phyloP scores from a whole-genome alignment of 2,113 vertebrate species.

The Felis chaus region DNA sequence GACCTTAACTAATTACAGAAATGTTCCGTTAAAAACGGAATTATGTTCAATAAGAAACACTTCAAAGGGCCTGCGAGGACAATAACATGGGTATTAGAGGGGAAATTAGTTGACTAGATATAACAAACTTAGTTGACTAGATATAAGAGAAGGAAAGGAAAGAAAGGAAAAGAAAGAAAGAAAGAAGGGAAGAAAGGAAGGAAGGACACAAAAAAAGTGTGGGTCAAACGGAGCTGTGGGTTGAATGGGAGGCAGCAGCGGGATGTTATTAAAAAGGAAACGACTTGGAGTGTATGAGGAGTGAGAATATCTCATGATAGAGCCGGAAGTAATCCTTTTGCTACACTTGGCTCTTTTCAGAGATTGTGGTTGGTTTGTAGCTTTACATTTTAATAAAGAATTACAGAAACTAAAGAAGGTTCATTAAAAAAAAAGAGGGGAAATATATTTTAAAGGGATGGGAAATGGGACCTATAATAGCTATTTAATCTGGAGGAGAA shows the following conservation, averaged over 20 bases:
- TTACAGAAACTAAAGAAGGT: slow-evolving; percentile 59
- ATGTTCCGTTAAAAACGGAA: slow-evolving; percentile 34
- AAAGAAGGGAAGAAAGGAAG: not conserved
- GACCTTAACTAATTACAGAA: slow-evolving; percentile 53
- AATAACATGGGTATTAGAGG: not conserved
- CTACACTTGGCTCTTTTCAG: slow-evolving; percentile 58
- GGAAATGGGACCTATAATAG: slow-evolving; percentile 63
- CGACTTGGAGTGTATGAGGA: not conserved
- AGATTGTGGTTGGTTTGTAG: slow-evolving; percentile 47
- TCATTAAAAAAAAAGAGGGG: slow-evolving; percentile 50
- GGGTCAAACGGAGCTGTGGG: slow-evolving; percentile 39
- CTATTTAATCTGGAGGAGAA: slow-evolving; percentile 72
- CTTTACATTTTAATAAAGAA: slow-evolving; percentile 71
- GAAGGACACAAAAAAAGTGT: not conserved
- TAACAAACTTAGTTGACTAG: slow-evolving; percentile 28
- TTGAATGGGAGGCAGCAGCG: slow-evolving; percentile 34
- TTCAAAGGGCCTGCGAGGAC: not conserved
- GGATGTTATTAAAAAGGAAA: slow-evolving; percentile 58
- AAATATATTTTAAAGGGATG: slow-evolving; percentile 65
- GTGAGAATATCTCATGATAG: slow-evolving; percentile 24
- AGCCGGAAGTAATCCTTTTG: slow-evolving; percentile 51
- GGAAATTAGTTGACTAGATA: slow-evolving; percentile 47
- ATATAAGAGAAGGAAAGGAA: not conserved
- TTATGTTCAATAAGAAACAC: slow-evolving; percentile 48
- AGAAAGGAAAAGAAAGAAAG: not conserved